phyloP scores from a whole-genome alignment of 2,113 vertebrate species.

The Pangasianodon hypophthalmus region DNA sequence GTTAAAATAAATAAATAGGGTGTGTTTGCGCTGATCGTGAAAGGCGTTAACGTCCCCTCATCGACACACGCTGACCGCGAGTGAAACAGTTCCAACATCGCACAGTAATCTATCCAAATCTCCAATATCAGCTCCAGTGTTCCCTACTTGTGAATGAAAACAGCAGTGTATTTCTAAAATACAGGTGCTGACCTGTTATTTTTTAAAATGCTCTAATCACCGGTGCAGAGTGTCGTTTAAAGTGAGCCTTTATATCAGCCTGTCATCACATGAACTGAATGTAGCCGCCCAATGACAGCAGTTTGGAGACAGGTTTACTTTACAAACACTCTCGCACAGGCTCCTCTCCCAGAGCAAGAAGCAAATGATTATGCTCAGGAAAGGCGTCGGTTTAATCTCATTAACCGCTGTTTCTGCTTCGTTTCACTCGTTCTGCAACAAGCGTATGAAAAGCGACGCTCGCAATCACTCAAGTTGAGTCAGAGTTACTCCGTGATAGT shows the following conservation, averaged over 20 bases:
- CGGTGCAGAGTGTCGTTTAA: too few relatives aligned
- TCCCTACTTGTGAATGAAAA: neutral
- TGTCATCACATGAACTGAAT: too few relatives aligned
- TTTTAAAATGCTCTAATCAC: neutral
- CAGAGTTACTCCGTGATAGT: neutral
- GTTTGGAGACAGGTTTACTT: neutral
- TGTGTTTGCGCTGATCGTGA: too few relatives aligned
- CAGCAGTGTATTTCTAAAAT: neutral
- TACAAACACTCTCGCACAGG: neutral
- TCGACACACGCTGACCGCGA: too few relatives aligned
- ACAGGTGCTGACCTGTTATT: neutral
- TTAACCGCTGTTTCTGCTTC: neutral
- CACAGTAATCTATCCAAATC: too few relatives aligned
- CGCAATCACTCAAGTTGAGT: neutral
- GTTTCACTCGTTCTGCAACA: neutral
- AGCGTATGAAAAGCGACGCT: neutral
- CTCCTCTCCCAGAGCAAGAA: neutral
- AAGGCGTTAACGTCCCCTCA: too few relatives aligned
- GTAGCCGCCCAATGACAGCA: too few relatives aligned
- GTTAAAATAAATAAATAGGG: too few relatives aligned
- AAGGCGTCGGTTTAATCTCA: neutral
- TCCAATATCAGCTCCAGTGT: neutral
- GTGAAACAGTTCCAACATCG: neutral
- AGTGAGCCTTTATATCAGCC: too few relatives aligned
- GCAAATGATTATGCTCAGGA: neutral